Base-by-base conservation (phyloP, 2,888 invertebrate genomes). In the Oscheius sp. region DNA sequence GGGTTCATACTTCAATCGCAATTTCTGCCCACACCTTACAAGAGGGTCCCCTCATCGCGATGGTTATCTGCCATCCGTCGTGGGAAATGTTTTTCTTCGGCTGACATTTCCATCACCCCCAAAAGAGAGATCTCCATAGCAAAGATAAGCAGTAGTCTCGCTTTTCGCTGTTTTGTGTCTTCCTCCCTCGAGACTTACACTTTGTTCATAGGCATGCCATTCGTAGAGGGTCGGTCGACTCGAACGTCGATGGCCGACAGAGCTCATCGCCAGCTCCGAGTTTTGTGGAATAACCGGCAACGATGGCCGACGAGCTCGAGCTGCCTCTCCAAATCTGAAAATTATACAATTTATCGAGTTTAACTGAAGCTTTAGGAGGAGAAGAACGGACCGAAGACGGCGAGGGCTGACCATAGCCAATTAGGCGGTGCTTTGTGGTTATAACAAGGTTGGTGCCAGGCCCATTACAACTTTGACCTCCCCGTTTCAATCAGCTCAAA, bases 221-320 rank as follows among this genome's bases (percentile, higher is more conserved):
- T 72, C 72, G 27, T 45, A 53, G 23, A 78, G 70, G 0, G 80
- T 76, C 12, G 78, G 78, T 55, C 80, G 27, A n/a, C 80, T 52
- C 29, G 71, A 69, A 16, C 78, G 66, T 12, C 75, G 75, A 61
- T 80, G 80, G 61, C 78, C 80, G n/a, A 78, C 77, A 46, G 76
- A 78, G 73, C 75, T 78, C 80, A 78, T 78, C 66, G 76, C 76
- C 70, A 74, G 73, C 64, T 75, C 72, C 18, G 72, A 73, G 49
- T 77, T 74, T 49, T 72, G 76, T 18, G 80, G 77, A 25, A 80
- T 80, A 61, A 77, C 76, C 56, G 80, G 80, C 45, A 80, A 72
- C 35, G 80, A 78, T 12, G 78, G 80, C 46, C 80, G 69, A 52
- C 80, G 73, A 41, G 45, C 41, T 35, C 72, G 61, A 1, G 49